Percentiles rank a stretch among this genome's conserved stretches.
These are phyloP conservation scores for Psylliodes chrysocephalus DNA, from an alignment of 2,888 invertebrate genomes.

Conservation along the genomic window DNA sequence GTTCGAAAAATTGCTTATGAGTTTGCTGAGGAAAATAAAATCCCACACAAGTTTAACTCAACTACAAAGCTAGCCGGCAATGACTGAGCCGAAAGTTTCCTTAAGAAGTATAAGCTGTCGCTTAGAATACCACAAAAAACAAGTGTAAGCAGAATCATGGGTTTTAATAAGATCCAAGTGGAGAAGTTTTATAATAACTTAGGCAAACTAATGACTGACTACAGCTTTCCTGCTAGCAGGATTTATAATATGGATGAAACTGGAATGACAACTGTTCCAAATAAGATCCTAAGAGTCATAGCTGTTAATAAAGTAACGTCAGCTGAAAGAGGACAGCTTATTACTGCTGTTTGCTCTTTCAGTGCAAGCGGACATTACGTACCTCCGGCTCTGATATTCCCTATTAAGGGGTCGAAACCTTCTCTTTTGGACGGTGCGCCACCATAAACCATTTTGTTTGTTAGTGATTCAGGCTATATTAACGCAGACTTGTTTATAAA, in stretches of 20 bases:
- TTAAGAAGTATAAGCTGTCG: constrained; percentile 5
- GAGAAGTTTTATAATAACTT: constrained; percentile 15
- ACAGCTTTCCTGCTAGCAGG: constrained; percentile 1
- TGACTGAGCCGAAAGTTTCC: constrained; percentile 8
- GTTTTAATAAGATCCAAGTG: constrained; percentile 9
- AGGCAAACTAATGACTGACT: constrained; percentile 2
- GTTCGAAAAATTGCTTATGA: constrained; percentile 17
- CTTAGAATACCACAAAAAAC: constrained; percentile 14
- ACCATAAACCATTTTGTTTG: too few relatives aligned
- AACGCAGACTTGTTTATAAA: too few relatives aligned
- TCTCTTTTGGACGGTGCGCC: background rate
- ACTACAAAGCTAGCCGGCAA: constrained; percentile 6
- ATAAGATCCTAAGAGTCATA: background rate
- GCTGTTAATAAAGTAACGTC: constrained; percentile 17
- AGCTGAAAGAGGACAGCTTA: constrained; percentile 15
- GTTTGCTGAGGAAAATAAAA: constrained; percentile 1
- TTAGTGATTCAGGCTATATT: too few relatives aligned
- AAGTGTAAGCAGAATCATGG: constrained; percentile 7
- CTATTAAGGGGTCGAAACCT: constrained; percentile 18
- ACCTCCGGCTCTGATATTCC: constrained; percentile 21
- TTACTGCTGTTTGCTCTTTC: constrained; percentile 15
- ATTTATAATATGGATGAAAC: constrained; percentile 8
- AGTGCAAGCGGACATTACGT: constrained; percentile 20
- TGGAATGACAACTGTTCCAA: constrained; percentile 2
- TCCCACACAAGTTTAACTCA: constrained; percentile 13